Evolutionary conservation across 1,140 invertebrate genomes (phyloP).

Genomic region (Lethocerus indicus): DNA sequence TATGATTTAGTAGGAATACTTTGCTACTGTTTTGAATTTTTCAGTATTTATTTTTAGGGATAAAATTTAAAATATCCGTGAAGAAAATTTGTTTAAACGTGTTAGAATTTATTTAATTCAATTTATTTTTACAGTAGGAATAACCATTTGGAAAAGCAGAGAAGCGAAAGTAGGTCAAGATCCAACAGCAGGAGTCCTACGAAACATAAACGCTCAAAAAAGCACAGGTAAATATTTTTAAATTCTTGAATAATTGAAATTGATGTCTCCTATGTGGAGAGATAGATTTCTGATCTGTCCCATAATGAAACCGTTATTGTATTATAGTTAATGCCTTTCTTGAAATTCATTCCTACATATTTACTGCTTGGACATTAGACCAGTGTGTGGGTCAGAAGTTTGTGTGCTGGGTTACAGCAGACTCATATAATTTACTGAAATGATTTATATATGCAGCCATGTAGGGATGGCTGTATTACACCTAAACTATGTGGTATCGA

Average conservation of each 20-base stretch:
- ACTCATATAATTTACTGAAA: neutral
- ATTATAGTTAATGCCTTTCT: neutral
- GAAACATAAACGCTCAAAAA: constrained; percentile 26
- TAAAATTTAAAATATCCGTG: no score
- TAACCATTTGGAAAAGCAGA: constrained; percentile 27
- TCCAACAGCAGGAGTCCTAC: constrained; percentile 30
- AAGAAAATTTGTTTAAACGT: no score
- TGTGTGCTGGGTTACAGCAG: neutral
- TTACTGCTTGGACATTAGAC: neutral
- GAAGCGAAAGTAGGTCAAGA: constrained; percentile 27
- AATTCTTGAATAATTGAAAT: neutral
- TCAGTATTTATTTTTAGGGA: neutral
- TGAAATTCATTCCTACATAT: neutral
- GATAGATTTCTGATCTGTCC: neutral
- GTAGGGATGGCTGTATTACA: neutral
- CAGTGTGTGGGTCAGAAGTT: neutral
- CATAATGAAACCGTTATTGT: neutral
- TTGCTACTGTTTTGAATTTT: neutral
- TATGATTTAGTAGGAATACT: neutral
- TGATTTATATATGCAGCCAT: neutral
- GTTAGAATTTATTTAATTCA: no score
- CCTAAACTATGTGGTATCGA: neutral
- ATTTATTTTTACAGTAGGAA: constrained; percentile 25
- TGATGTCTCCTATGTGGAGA: no score
- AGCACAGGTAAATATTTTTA: constrained; percentile 22